phyloP scores from a whole-genome alignment of 2,888 invertebrate genomes.

The Stramonita haemastoma region DNA sequence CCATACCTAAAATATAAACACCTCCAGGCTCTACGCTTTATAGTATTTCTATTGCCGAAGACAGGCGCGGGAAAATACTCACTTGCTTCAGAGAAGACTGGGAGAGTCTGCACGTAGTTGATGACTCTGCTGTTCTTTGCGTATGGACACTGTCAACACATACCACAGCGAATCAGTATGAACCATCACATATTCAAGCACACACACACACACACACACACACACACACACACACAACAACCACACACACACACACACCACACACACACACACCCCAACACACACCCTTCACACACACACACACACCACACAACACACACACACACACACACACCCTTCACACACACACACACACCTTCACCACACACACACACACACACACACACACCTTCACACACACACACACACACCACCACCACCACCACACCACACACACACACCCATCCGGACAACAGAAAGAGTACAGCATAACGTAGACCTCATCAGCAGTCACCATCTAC shows the following conservation, averaged over 20 bases:
- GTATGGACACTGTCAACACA: slow-evolving; percentile 84
- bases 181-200: neutral
- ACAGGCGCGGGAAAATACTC: slow-evolving; percentile 62
- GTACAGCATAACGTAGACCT: too few relatives aligned
- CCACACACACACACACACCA: neutral
- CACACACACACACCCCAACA: neutral
- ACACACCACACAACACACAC: neutral
- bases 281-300: neutral
- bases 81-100: slow-evolving; percentile 91
- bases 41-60: neutral
- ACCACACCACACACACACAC: neutral
- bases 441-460: too few relatives aligned
- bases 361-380: neutral
- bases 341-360: neutral
- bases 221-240: neutral
- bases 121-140: slow-evolving; percentile 87
- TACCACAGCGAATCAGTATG: slow-evolving; percentile 14
- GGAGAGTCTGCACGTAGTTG: slow-evolving; percentile 89
- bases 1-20: too few relatives aligned
- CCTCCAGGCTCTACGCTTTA: neutral
- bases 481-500: slow-evolving; percentile 80
- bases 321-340: too few relatives aligned
- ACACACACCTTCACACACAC: neutral
- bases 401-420: neutral
- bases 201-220: neutral